phyloP scores from a whole-genome alignment of 2,888 invertebrate genomes.

The Ectobius pallidus region DNA sequence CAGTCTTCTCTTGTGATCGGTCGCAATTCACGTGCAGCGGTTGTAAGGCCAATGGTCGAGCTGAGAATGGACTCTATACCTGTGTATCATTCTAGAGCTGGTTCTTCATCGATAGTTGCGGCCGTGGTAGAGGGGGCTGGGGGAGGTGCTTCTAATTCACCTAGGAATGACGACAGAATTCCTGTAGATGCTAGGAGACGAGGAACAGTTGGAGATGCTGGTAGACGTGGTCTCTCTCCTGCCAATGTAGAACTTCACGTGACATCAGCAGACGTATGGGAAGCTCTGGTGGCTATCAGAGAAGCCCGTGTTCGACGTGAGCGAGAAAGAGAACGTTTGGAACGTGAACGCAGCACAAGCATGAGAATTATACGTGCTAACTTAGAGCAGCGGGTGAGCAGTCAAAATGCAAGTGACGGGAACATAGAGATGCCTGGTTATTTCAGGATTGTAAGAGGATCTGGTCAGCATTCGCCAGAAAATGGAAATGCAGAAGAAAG shows the following conservation, averaged over 20 bases:
- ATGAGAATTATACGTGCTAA: conserved; percentile 13
- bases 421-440: conserved; percentile 3
- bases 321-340: conserved; percentile 36
- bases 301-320: conserved; percentile 60
- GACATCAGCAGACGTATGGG: conserved; percentile 66
- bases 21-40: conserved; percentile 12
- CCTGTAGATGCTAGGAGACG: conserved; percentile 11
- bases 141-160: conserved; percentile 4
- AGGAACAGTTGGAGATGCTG: conserved; percentile 31
- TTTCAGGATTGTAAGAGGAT: conserved; percentile 26
- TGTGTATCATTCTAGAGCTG: conserved; percentile 13
- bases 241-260: conserved; percentile 55
- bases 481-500: neutral
- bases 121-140: neutral
- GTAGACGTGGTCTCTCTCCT: conserved; percentile 49
- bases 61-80: conserved; percentile 37
- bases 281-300: conserved; percentile 68
- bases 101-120: conserved; percentile 10
- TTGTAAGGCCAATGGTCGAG: conserved; percentile 23
- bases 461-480: neutral
- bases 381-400: neutral
- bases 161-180: conserved; percentile 10
- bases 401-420: neutral
- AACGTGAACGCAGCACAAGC: conserved; percentile 15
- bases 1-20: conserved; percentile 33